Evolutionary conservation across 1,140 invertebrate genomes (phyloP).

Genomic region (Chironomus striatipennis): DNA sequence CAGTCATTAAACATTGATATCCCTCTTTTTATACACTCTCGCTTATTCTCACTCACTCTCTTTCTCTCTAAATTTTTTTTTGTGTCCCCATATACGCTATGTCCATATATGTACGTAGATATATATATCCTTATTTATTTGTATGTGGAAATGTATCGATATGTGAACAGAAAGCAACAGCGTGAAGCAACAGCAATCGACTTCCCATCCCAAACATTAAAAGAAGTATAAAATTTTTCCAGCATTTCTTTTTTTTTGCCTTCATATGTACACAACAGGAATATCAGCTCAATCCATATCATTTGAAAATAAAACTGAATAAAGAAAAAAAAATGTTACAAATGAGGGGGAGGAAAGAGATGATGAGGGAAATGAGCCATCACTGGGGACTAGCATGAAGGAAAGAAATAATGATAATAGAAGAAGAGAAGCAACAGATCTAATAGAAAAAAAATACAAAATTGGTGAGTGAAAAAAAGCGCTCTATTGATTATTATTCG

Average conservation of each 20-base stretch:
- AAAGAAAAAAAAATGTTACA: too few species aligned
- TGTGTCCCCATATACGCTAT: neutral
- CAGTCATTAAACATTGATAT: slow-evolving; percentile 23
- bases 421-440: neutral
- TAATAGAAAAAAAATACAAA: slow-evolving; percentile 8
- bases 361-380: neutral
- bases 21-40: slow-evolving; percentile 9
- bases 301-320: too few species aligned
- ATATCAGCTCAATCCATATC: too few species aligned
- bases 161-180: neutral
- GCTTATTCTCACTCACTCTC: neutral
- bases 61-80: too few species aligned
- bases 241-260: neutral
- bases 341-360: neutral
- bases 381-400: neutral
- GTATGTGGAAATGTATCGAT: slow-evolving; percentile 21
- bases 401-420: neutral
- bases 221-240: neutral
- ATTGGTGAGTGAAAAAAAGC: slow-evolving; percentile 11
- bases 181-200: neutral
- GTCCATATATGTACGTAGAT: neutral
- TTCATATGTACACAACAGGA: too few species aligned
- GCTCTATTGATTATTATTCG: slow-evolving; percentile 24
- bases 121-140: slow-evolving; percentile 10
- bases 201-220: neutral